Conservation (phyloP, 2,888 invertebrate species). For the Epirrita christyi region DNA sequence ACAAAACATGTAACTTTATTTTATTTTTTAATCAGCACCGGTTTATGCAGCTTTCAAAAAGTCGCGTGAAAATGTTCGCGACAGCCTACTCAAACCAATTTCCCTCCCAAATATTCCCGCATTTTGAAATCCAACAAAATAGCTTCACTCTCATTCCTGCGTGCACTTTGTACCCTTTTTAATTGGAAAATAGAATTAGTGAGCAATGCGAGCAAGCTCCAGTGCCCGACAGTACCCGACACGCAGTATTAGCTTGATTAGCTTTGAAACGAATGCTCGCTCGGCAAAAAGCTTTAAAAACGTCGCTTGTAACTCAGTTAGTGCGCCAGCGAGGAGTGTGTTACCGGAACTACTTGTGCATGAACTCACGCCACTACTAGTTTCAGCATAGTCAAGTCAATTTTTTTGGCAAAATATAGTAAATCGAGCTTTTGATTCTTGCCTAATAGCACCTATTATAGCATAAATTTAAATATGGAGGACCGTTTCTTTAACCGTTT, state of each 20-base stretch:
- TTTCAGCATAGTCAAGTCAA: not conserved
- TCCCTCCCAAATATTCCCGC: conserved; percentile 2
- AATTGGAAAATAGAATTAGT: conserved; percentile 54
- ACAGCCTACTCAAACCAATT: conserved; percentile 16
- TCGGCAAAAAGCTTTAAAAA: conserved; percentile 80
- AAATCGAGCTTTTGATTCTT: too few relatives aligned
- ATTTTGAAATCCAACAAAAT: conserved; percentile 20
- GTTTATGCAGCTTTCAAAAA: conserved; percentile 2
- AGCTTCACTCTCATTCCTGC: conserved; percentile 36
- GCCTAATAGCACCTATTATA: too few relatives aligned
- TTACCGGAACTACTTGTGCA: conserved; percentile 23
- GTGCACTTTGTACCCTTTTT: conserved; percentile 50
- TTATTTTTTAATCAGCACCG: not conserved
- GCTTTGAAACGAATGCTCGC: conserved; percentile 61
- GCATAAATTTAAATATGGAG: too few relatives aligned
- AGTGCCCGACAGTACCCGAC: conserved; percentile 42
- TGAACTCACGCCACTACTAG: conserved; percentile 6
- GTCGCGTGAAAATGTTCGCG: conserved; percentile 7
- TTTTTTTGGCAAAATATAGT: too few relatives aligned
- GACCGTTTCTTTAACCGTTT: too few relatives aligned
- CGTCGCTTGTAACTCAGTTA: conserved; percentile 75
- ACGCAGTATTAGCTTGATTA: conserved; percentile 74
- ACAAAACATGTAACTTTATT: not conserved
- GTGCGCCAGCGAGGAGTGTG: conserved; percentile 43
- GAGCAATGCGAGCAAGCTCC: conserved; percentile 44